Evolutionary conservation across 2,797 vertebrate genomes (phyloP).

Genomic region (Anisognathus igniventris): DNA sequence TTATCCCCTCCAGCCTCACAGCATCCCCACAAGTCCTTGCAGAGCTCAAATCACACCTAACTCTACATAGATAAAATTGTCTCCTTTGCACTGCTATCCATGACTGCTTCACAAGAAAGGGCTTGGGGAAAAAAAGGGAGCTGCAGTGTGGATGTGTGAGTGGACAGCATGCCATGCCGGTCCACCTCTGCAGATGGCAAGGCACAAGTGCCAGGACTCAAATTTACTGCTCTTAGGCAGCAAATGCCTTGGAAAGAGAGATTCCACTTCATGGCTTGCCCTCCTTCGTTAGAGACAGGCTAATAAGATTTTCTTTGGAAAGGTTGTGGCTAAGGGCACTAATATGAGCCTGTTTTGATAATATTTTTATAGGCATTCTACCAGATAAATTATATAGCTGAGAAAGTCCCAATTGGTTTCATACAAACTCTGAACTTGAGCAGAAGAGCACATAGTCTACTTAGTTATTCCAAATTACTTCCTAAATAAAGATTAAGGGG

Average conservation of each 20-base stretch:
- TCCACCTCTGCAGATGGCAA: neutral
- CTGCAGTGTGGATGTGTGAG: neutral
- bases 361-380: neutral
- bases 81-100: neutral
- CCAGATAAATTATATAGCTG: neutral
- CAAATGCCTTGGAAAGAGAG: neutral
- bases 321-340: neutral
- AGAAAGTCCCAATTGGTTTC: neutral
- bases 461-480: neutral
- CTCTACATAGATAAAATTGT: neutral
- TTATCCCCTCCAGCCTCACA: neutral
- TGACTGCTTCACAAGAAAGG: neutral
- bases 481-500: neutral
- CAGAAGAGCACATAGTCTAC: neutral
- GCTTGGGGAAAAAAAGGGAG: accelerated
- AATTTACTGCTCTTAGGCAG: neutral
- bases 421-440: neutral
- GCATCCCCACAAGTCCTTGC: neutral
- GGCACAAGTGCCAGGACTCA: neutral
- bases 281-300: neutral
- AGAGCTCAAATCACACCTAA: neutral
- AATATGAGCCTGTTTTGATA: neutral
- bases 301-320: neutral
- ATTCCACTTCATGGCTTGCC: neutral
- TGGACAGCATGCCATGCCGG: accelerated